Evolutionary conservation across 2,888 invertebrate species (phyloP).

Genomic region (Trissoscelio sp.): DNA sequence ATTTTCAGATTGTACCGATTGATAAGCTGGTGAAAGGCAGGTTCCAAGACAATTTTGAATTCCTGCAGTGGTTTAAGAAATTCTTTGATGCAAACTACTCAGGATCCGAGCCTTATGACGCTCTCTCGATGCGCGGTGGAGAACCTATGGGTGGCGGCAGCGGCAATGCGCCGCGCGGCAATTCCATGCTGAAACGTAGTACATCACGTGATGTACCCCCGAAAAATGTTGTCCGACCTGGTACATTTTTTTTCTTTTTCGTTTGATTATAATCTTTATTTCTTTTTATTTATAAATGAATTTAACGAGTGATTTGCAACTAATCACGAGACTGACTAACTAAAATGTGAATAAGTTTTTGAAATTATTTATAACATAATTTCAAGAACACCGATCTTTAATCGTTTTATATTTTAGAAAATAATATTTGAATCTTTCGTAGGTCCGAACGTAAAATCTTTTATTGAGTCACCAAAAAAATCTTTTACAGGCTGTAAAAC

Average conservation of each 20-base stretch:
- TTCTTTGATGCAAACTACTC: conserved; percentile 99
- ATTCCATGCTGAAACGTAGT: conserved; percentile 83
- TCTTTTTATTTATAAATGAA: conserved; percentile 28
- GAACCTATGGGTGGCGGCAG: conserved; percentile 91
- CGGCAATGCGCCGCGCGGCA: conserved; percentile 85
- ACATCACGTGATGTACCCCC: conserved; percentile 84
- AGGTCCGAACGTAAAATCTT: no score
- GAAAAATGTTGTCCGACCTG: conserved; percentile 87
- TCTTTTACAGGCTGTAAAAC: no score
- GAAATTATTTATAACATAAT: no score
- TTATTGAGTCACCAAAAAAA: no score
- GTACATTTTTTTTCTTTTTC: conserved; percentile 82
- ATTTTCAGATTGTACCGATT: conserved; percentile 97
- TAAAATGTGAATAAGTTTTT: no score
- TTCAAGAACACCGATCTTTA: no score
- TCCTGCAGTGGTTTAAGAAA: conserved; percentile 99
- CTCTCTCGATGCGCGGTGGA: conserved; percentile 93
- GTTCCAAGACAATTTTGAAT: conserved; percentile 99
- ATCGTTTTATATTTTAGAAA: no score
- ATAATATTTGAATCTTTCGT: no score
- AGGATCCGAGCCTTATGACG: conserved; percentile 94
- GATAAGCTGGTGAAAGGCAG: conserved; percentile 99
- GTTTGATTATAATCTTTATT: conserved; percentile 43
- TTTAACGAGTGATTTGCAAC: conserved; percentile 18
- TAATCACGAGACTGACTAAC: conserved; percentile 38